Evolutionary conservation across 2,797 vertebrate species (phyloP).

Genomic region (Microtus obscurus): DNA sequence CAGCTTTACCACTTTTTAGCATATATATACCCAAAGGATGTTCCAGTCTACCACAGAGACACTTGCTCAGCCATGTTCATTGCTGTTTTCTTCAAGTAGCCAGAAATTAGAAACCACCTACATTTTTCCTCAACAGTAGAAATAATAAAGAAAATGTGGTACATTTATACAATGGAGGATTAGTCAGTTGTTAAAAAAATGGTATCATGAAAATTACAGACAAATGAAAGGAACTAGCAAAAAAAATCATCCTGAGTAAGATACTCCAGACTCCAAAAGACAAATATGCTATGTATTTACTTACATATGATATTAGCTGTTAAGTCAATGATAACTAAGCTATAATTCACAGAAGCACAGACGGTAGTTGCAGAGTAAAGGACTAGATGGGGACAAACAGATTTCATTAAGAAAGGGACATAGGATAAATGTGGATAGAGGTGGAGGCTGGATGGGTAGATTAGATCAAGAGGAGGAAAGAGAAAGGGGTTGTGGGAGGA

Average conservation of each 20-base stretch:
- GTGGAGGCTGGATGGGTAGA: not conserved
- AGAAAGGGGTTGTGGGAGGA: not conserved
- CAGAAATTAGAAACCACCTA: too few species aligned
- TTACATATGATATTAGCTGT: not conserved
- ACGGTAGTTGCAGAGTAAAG: not conserved
- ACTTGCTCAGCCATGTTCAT: not conserved
- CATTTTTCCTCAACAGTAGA: too few species aligned
- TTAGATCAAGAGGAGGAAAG: not conserved
- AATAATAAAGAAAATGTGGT: too few species aligned
- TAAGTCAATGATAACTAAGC: not conserved
- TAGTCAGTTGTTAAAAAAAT: not conserved
- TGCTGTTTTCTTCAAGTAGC: not conserved
- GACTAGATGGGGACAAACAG: too few species aligned
- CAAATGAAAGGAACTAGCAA: not conserved
- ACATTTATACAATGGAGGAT: not conserved
- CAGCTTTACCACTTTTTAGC: not conserved
- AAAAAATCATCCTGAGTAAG: not conserved
- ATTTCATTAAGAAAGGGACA: not conserved
- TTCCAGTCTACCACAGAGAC: not conserved
- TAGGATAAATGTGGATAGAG: not conserved
- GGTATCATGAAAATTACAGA: not conserved
- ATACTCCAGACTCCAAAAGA: not conserved
- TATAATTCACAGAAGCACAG: not conserved
- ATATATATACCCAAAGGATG: not conserved
- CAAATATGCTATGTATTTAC: not conserved